Evolutionary conservation across 2,888 invertebrate species (phyloP).

Genomic region (Drosophila maculinotata): DNA sequence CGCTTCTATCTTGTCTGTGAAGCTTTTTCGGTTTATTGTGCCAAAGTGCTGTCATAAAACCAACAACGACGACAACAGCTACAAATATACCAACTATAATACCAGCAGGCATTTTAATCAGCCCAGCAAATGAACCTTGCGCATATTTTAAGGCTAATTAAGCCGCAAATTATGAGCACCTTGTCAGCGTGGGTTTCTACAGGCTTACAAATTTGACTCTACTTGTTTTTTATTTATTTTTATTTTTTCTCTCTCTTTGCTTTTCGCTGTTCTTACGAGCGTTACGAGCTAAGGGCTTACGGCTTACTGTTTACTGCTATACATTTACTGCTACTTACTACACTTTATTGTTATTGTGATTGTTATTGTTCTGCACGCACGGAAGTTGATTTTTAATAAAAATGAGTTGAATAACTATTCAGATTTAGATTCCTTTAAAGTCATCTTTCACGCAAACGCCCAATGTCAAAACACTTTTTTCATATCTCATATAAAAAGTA

Average conservation of each 20-base stretch:
- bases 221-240: slow-evolving; percentile 5
- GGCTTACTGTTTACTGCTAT: slow-evolving; percentile 1
- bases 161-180: slow-evolving; percentile 68
- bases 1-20: slow-evolving; percentile 33
- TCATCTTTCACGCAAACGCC: too few relatives aligned
- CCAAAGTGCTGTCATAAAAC: slow-evolving; percentile 38
- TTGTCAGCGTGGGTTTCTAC: slow-evolving; percentile 52
- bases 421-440: not conserved
- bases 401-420: too few relatives aligned
- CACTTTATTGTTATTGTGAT: not conserved
- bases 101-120: slow-evolving; percentile 46
- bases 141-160: slow-evolving; percentile 70
- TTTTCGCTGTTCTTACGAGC: not conserved
- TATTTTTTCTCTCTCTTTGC: not conserved
- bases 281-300: slow-evolving; percentile 17
- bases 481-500: too few relatives aligned
- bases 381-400: too few relatives aligned
- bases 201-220: slow-evolving; percentile 31
- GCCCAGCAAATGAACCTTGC: slow-evolving; percentile 49
- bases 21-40: slow-evolving; percentile 43
- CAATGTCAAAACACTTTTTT: too few relatives aligned
- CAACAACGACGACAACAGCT: slow-evolving; percentile 4
- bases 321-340: not conserved
- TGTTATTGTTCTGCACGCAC: not conserved
- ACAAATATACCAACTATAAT: slow-evolving; percentile 31